phyloP scores from a whole-genome alignment of 1,140 invertebrate genomes.

The Bombus confusus region DNA sequence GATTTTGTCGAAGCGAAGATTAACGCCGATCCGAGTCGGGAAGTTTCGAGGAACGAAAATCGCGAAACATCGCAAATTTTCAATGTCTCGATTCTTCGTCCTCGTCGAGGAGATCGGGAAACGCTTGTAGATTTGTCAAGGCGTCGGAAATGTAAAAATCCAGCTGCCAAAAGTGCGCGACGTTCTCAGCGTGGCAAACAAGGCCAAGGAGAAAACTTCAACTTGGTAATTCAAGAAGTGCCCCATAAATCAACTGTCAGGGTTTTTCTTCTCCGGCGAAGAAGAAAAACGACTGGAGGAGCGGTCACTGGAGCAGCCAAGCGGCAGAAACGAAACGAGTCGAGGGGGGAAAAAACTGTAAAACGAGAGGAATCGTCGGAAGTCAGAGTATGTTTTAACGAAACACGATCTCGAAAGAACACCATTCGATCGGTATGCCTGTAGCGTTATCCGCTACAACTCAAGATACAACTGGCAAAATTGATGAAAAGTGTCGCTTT shows the following conservation, averaged over 20 bases:
- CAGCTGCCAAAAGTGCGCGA: neutral
- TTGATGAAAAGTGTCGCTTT: neutral
- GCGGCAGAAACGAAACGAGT: conserved; percentile 9
- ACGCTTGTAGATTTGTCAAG: neutral
- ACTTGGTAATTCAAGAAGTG: conserved; percentile 33
- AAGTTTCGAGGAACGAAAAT: neutral
- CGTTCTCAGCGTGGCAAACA: neutral
- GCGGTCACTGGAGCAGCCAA: neutral
- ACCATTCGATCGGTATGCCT: neutral
- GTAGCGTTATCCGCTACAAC: neutral
- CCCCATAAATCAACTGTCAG: conserved; percentile 50
- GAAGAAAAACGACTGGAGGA: neutral
- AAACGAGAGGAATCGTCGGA: conserved; percentile 9
- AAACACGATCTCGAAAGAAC: neutral
- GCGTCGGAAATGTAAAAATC: neutral
- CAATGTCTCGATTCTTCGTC: too few species aligned
- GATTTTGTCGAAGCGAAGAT: neutral
- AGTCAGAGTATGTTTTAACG: neutral
- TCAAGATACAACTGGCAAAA: neutral
- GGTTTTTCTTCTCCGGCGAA: conserved; percentile 4
- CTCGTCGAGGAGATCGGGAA: neutral
- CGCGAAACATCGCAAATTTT: neutral
- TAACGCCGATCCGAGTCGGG: neutral
- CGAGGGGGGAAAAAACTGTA: neutral
- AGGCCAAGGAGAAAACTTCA: conserved; percentile 32